phyloP scores from a whole-genome alignment of 1,140 invertebrate species.

The Scylla paramamosain region DNA sequence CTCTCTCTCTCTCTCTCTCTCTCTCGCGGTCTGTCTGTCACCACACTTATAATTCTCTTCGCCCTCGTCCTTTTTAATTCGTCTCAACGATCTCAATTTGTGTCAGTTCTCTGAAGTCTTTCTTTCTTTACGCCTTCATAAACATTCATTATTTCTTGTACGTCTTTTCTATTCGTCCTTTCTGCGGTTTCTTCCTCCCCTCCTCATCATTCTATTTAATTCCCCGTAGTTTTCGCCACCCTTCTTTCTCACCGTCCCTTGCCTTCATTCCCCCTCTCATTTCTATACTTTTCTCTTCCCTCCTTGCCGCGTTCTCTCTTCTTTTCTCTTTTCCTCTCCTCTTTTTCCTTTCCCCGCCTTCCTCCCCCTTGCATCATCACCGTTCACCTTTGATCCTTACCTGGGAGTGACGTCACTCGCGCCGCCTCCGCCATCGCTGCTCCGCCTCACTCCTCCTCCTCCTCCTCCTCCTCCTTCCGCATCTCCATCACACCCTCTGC shows the following conservation, averaged over 20 bases:
- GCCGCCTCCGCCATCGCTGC: not conserved
- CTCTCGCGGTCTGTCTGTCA: no score
- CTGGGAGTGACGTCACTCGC: not conserved
- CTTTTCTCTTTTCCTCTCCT: not conserved
- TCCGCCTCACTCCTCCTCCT: not conserved
- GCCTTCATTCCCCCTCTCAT: not conserved
- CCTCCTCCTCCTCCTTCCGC: not conserved
- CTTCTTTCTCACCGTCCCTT: not conserved
- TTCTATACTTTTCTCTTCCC: not conserved
- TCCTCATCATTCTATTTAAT: not conserved
- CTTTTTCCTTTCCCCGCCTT: not conserved
- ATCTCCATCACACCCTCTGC: not conserved
- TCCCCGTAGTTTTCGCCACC: not conserved
- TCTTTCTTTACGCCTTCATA: not conserved
- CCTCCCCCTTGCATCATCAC: not conserved
- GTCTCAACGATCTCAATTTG: no score
- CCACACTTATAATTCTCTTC: no score
- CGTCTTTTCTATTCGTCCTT: not conserved
- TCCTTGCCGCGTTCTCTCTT: not conserved
- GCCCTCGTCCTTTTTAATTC: not conserved
- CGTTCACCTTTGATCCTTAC: not conserved
- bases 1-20: not conserved
- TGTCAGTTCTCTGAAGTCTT: no score
- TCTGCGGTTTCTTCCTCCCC: not conserved
- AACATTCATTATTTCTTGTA: not conserved